Base-by-base conservation (phyloP, 2,113 vertebrate species). In the Chelonoidis abingdonii region DNA sequence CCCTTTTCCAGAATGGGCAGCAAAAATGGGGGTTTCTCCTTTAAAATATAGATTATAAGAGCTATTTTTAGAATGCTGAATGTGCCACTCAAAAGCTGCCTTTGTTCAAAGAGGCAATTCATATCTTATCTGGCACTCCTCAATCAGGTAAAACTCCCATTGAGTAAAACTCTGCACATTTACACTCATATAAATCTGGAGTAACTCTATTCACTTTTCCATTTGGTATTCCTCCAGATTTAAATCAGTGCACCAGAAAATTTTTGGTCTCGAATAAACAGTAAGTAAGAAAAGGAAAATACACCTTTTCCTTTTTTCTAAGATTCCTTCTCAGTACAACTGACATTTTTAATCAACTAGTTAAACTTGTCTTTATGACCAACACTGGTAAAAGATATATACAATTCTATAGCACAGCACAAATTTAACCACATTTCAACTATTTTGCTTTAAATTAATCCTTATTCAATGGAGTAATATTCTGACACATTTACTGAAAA, bases 401-500 rank as follows among this genome's bases (percentile, higher is more conserved):
- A 92, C 65, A 65, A 10, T 16, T 84, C 31, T 80, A 62, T 65
- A 17, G 25, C 80, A 57, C 69, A 50, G 84, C 25, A 62, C 56
- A 56, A 81, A 62, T 81, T 84, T 35, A 65, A 29, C 76, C 44
- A 22, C 52, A 72, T 82, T 91, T 90, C 69, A 82, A 72, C 38
- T 65, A 44, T 89, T 84, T 89, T 87, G 21, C 7, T 79, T 90
- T 52, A 35, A 79, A 89, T 92, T 90, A 49, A 76, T 89, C 82
- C 93, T 89, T 72, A 88, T 50, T 49, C 76, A 84, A 13, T 16
- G 25, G 27, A 86, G 19, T 84, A 78, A 84, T 89, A 92, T 65
- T 84, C 92, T 90, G 4, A 84, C 19, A 62, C 25, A 56, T n/a
- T 35, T 47, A 95, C n/a, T 84, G 52, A 94, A 94, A 91, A 86